Conservation (phyloP, 2,797 vertebrate species). For the Dromococcyx pavoninus region DNA sequence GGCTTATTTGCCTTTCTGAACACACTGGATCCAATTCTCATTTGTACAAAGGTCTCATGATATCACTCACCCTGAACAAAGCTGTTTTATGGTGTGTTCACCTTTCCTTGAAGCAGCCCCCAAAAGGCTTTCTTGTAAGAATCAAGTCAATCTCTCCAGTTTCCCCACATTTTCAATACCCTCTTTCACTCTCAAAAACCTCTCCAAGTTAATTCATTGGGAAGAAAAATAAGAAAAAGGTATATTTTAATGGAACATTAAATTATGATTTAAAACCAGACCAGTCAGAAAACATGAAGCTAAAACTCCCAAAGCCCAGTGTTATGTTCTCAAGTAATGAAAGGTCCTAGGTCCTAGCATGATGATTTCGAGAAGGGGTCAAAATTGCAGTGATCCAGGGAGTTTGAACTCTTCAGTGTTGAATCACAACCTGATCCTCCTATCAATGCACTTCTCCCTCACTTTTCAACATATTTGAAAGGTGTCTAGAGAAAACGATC, state of each 20-base stretch:
- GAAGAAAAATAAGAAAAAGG: neutral
- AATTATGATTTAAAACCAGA: neutral
- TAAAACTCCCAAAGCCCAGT: neutral
- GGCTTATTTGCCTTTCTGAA: neutral
- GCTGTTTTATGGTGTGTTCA: neutral
- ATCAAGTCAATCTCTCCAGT: neutral
- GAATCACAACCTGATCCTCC: neutral
- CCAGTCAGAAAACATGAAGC: neutral
- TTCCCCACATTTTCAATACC: neutral
- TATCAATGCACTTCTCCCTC: neutral
- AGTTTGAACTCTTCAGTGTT: neutral
- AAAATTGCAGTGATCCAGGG: neutral
- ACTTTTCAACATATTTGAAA: neutral
- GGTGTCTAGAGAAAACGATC: neutral
- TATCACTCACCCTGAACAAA: neutral
- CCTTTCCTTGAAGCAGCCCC: neutral
- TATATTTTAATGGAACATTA: neutral
- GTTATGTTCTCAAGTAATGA: neutral
- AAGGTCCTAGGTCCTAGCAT: neutral
- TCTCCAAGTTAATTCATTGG: neutral
- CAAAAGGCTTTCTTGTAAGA: neutral
- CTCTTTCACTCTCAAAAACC: neutral
- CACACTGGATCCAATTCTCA: accelerated
- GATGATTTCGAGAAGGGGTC: neutral
- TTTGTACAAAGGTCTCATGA: neutral